Conservation (phyloP, 2,113 vertebrate species). For the Chlorodrepanis virens region DNA sequence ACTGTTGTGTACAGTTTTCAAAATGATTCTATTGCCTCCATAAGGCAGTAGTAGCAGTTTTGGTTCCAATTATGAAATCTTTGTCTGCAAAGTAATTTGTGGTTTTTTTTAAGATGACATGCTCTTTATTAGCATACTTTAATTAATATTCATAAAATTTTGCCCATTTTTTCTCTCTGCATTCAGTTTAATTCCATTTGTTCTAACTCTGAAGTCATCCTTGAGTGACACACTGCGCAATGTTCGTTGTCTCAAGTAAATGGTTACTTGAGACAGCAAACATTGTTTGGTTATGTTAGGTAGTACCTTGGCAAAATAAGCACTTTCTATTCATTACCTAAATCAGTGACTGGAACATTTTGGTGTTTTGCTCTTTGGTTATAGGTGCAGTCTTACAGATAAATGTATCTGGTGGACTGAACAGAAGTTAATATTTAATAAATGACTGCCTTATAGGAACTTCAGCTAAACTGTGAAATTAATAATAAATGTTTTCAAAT, state of each 20-base stretch:
- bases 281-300: neutral
- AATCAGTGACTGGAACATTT: neutral
- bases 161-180: neutral
- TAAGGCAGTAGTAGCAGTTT: neutral
- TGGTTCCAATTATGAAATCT: neutral
- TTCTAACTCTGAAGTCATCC: constrained; percentile 5
- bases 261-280: neutral
- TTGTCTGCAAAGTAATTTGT: neutral
- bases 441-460: constrained; percentile 59
- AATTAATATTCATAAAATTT: constrained; percentile 41
- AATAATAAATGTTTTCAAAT: constrained; percentile 74
- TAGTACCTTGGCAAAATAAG: neutral
- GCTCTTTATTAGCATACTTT: constrained; percentile 36
- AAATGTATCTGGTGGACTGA: constrained; percentile 12
- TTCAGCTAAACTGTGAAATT: constrained; percentile 58
- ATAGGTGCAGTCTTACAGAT: neutral
- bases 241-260: neutral
- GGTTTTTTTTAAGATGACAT: neutral
- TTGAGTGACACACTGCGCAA: neutral
- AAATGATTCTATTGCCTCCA: neutral
- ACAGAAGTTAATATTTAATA: constrained; percentile 62
- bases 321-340: neutral
- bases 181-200: neutral
- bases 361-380: neutral
- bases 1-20: neutral